Percentiles rank a stretch among this genome's conserved stretches.
Conservation (phyloP, 2,888 invertebrate genomes). For the Venusia cambrica region DNA sequence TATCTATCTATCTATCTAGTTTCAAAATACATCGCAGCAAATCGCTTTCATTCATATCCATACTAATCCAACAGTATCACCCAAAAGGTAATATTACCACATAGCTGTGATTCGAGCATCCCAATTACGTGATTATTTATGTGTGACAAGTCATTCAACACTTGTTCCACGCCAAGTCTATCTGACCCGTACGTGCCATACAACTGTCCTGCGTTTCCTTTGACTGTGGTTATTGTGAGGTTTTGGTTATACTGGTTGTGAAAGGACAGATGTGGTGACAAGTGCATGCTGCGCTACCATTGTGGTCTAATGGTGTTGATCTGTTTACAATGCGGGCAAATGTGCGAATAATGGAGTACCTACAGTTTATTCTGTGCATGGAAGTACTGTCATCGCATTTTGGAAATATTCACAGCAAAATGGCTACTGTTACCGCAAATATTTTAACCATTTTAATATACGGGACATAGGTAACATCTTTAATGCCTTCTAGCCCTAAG, state of each 20-base stretch:
- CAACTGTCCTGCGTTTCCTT: constrained; percentile 2
- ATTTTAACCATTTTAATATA: too few species aligned
- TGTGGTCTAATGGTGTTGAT: constrained; percentile 44
- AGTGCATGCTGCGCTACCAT: constrained; percentile 35
- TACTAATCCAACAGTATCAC: constrained; percentile 13
- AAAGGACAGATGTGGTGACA: constrained; percentile 42
- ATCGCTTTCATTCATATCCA: constrained; percentile 16
- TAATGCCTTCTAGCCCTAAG: too few species aligned
- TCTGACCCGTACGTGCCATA: constrained; percentile 28
- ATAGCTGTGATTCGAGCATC: constrained; percentile 55
- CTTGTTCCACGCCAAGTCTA: constrained; percentile 36
- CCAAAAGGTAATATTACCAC: constrained; percentile 41
- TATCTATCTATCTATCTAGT: too few species aligned
- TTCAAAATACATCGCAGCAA: too few species aligned
- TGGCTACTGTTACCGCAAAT: too few species aligned
- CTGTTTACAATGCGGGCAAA: constrained; percentile 54
- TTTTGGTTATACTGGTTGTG: constrained; percentile 34
- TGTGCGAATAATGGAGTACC: constrained; percentile 58
- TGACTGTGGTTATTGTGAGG: constrained; percentile 14
- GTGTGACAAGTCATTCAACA: constrained; percentile 55
- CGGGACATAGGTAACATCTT: too few species aligned
- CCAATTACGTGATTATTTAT: constrained; percentile 77
- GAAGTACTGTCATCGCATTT: too few species aligned
- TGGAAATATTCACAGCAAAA: too few species aligned
- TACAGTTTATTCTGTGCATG: too few species aligned